Evolutionary conservation across 2,113 vertebrate genomes (phyloP).

Genomic region (Callorhinus ursinus): DNA sequence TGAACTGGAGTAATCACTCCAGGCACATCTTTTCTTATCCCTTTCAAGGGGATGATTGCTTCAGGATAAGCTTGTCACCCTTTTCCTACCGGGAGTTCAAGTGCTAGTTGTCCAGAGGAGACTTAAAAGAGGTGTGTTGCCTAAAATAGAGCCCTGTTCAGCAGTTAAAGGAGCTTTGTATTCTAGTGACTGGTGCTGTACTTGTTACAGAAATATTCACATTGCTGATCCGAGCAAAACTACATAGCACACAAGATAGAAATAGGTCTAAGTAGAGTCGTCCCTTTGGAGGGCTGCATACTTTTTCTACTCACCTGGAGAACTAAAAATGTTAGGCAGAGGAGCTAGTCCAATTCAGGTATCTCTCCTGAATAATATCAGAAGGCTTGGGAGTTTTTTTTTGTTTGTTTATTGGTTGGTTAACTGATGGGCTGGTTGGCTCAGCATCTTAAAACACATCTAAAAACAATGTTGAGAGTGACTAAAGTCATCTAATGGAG

Average conservation of each 20-base stretch:
- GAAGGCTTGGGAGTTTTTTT: neutral
- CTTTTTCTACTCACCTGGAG: neutral
- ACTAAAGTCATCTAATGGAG: neutral
- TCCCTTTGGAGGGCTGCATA: too few species aligned
- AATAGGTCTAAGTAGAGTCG: neutral
- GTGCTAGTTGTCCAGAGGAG: neutral
- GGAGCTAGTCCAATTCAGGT: neutral
- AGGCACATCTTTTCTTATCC: neutral
- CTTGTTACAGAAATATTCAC: neutral
- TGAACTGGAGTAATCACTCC: neutral
- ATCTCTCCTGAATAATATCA: neutral
- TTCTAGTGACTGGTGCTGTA: neutral
- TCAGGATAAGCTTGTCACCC: neutral
- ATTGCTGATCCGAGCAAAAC: neutral
- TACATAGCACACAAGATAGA: neutral
- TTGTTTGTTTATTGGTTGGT: neutral
- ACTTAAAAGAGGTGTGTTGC: neutral
- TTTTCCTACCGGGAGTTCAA: neutral
- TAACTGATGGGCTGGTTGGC: neutral
- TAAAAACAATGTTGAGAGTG: neutral
- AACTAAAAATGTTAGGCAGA: neutral
- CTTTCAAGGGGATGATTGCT: conserved; percentile 20
- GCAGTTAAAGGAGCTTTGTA: neutral
- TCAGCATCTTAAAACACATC: neutral
- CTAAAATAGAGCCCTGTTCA: neutral